Evolutionary conservation across 2,113 vertebrate genomes (phyloP).

Genomic region (Calidris pugnax): DNA sequence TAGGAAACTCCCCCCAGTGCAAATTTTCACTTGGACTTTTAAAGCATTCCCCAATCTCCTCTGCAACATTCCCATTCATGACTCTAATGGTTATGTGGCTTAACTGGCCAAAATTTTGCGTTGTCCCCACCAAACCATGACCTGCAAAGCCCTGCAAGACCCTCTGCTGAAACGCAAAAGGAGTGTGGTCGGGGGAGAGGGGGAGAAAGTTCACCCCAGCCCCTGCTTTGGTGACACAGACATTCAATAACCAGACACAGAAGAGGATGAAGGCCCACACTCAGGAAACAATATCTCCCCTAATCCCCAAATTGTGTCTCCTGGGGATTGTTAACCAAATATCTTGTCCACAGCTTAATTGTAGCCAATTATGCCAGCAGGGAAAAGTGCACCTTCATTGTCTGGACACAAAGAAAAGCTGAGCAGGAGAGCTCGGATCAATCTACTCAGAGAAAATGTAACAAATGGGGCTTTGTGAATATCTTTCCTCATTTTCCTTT

Average conservation of each 20-base stretch:
- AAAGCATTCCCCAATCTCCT: background rate
- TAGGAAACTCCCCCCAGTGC: background rate
- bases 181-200: accelerated
- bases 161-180: background rate
- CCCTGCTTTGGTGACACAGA: background rate
- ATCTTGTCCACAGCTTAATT: slow-evolving; percentile 24
- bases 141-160: background rate
- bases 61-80: background rate
- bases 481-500: background rate
- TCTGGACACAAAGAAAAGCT: background rate
- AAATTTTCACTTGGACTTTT: background rate
- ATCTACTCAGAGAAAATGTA: background rate
- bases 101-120: background rate
- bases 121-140: background rate
- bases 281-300: background rate
- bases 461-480: background rate
- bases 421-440: background rate
- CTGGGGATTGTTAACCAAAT: slow-evolving; percentile 28
- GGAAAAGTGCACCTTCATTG: slow-evolving; percentile 8
- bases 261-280: background rate
- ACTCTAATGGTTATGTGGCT: background rate
- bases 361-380: background rate
- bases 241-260: background rate
- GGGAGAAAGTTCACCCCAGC: too few relatives aligned
- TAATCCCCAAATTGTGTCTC: slow-evolving; percentile 35